Evolutionary conservation across 2,888 invertebrate genomes (phyloP), one percentile per base, ranked within the genome.

Genomic region (Drosophila mimetica): DNA sequence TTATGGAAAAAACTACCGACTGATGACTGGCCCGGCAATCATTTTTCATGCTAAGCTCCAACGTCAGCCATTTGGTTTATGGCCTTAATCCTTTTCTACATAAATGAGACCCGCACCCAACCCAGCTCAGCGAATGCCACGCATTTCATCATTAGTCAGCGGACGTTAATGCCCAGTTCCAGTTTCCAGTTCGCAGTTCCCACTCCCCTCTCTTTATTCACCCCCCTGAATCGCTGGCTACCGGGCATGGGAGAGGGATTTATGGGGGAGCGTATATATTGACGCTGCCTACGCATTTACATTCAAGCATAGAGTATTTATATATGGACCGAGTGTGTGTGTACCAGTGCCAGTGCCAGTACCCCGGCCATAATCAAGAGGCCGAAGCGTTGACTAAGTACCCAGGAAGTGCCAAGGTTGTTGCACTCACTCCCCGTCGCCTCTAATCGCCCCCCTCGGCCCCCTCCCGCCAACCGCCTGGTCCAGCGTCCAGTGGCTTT

Each of bases 31-130:
- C 71, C 74, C 52, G 81, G 81, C 80, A 83, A 86, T 88, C 88
- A 83, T 83, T 83, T 83, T 88, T 83, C 82, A 83, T 88, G 82
- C 82, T 83, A 88, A 83, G 88, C 82, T 84, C 78, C 87, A 86
- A 83, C 82, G 82, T 83, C 82, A 83, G 84, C 88, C 82, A 77
- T 88, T 83, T 88, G 82, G 82, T 83, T 88, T 88, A 83, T 83
- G 82, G 87, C 82, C 88, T 83, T 83, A 88, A 88, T 83, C 82
- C 88, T 83, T 83, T 83, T 83, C 82, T 83, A 88, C 82, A 83
- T 83, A 83, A 83, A 83, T 83, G 88, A 86, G 86, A 84, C 80
- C 50, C 50, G 30, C 16, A 46, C 70, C 66, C 53, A 71, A 64
- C 54, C 65, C 66, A 72, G 44, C 80, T 77, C 51, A 42, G 57